Conservation (phyloP, 2,113 vertebrate genomes). For the Pogonocichla stellata region DNA sequence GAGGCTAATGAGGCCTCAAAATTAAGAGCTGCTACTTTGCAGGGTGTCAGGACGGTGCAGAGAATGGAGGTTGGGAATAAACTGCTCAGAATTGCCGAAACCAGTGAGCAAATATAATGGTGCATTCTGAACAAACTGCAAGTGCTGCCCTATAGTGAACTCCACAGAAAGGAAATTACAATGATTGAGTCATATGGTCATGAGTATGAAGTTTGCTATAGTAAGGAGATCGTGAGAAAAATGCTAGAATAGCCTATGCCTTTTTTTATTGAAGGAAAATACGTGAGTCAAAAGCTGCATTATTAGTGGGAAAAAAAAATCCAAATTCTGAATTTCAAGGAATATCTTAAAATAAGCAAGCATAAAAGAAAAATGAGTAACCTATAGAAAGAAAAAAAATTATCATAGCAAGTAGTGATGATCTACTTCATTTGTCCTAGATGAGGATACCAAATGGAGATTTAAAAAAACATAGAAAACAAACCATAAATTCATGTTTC, state of each 20-base stretch:
- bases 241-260: neutral
- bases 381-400: neutral
- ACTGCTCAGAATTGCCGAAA: constrained; percentile 12
- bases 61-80: neutral
- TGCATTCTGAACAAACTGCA: neutral
- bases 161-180: constrained; percentile 10
- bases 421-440: neutral
- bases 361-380: neutral
- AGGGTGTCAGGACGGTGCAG: neutral
- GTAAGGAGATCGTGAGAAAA: neutral
- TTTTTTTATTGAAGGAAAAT: neutral
- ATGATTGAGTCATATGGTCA: neutral
- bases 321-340: neutral
- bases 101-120: neutral
- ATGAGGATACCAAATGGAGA: neutral
- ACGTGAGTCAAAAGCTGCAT: neutral
- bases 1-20: constrained; percentile 14
- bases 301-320: neutral
- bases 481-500: neutral
- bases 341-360: neutral
- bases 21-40: neutral
- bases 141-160: neutral
- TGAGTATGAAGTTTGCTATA: neutral
- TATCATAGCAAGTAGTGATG: neutral
- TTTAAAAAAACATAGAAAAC: neutral